A percentile compares a stretch with the other conserved stretches of the same genome.
Evolutionary conservation across 2,888 invertebrate species (phyloP).

Genomic region (Alloplasta piceator): DNA sequence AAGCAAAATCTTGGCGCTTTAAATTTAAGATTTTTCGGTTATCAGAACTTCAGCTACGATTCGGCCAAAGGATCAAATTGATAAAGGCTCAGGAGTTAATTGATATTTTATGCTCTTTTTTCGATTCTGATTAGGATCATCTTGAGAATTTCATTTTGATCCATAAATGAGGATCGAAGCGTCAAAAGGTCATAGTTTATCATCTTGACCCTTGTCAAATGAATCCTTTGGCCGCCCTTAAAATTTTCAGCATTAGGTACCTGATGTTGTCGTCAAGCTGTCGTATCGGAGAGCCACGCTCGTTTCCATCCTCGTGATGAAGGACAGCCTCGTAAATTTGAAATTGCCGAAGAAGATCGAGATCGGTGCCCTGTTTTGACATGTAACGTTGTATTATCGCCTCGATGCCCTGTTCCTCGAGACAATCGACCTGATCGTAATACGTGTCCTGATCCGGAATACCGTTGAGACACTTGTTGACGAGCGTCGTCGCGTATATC

Average conservation of each 20-base stretch:
- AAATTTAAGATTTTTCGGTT: too few species aligned
- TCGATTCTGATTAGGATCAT: too few species aligned
- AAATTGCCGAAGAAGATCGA: conserved; percentile 96
- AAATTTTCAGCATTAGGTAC: conserved; percentile 73
- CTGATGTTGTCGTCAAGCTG: conserved; percentile 85
- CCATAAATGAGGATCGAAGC: too few species aligned
- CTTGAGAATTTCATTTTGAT: too few species aligned
- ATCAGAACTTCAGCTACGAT: too few species aligned
- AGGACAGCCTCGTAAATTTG: conserved; percentile 98
- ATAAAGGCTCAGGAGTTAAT: too few species aligned
- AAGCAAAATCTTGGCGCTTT: too few species aligned
- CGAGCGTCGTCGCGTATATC: conserved; percentile 97
- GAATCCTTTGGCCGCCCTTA: too few species aligned
- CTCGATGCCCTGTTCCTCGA: conserved; percentile 97
- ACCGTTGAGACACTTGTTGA: conserved; percentile 97
- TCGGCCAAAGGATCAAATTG: too few species aligned
- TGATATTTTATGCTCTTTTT: too few species aligned
- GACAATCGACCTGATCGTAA: conserved; percentile 97
- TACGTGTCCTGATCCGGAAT: conserved; percentile 98
- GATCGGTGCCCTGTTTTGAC: conserved; percentile 95
- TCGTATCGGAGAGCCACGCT: conserved; percentile 87
- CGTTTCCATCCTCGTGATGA: conserved; percentile 93
- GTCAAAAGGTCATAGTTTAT: too few species aligned
- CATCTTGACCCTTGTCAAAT: too few species aligned
- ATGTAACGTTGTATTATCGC: conserved; percentile 94